Conservation (phyloP, 2,888 invertebrate species). For the Pemphredon lugubris region DNA sequence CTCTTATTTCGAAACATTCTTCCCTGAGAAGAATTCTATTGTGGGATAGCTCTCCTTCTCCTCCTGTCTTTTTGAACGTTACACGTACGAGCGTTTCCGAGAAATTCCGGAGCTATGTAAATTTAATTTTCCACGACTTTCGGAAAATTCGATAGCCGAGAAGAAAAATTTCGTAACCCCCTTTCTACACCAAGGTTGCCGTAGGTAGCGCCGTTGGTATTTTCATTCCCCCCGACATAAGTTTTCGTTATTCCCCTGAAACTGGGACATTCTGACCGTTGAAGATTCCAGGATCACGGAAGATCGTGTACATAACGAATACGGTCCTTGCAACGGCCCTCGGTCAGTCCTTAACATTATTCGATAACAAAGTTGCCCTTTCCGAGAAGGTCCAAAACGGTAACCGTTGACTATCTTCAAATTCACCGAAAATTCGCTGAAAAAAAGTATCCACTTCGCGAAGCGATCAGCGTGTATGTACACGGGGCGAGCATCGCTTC, state of each 20-base stretch:
- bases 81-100: background rate
- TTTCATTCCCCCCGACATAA: background rate
- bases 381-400: too few species aligned
- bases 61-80: background rate
- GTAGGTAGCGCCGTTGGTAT: background rate
- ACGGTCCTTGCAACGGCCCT: background rate
- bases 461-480: too few species aligned
- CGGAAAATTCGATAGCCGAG: background rate
- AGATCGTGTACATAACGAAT: constrained; percentile 9
- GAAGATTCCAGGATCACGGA: constrained; percentile 11
- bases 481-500: too few species aligned
- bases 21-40: background rate
- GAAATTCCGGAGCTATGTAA: background rate
- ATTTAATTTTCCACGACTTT: background rate
- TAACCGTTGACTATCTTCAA: too few species aligned
- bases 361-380: too few species aligned
- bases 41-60: background rate
- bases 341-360: background rate
- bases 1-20: background rate
- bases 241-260: constrained; percentile 5
- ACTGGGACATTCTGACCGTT: constrained; percentile 8
- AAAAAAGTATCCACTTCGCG: too few species aligned
- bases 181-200: background rate
- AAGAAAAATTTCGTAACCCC: background rate
- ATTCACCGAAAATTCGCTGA: too few species aligned